Conservation (phyloP, 2,888 invertebrate species). For the Aelia acuminata region DNA sequence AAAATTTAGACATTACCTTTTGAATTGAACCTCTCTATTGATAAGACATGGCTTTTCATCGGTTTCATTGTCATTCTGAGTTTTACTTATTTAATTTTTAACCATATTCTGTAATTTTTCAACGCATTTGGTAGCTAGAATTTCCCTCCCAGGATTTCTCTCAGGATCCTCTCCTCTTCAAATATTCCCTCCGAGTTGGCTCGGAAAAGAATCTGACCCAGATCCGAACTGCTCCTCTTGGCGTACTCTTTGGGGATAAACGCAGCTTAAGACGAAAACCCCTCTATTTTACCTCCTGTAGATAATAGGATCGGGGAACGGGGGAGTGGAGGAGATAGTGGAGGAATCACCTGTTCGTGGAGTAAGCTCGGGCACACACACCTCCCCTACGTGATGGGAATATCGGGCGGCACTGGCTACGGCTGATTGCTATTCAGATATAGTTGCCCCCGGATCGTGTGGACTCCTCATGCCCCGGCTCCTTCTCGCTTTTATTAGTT, state of each 20-base stretch:
- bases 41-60: no score
- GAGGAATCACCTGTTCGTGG: slow-evolving; percentile 16
- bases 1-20: no score
- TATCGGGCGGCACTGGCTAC: not conserved
- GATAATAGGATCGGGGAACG: not conserved
- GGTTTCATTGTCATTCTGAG: no score
- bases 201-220: not conserved
- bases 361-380: slow-evolving; percentile 45
- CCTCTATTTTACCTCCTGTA: not conserved
- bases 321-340: not conserved
- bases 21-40: no score
- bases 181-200: not conserved
- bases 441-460: not conserved
- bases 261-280: slow-evolving; percentile 6
- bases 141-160: not conserved
- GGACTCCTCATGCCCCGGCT: not conserved
- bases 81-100: no score
- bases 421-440: slow-evolving; percentile 36
- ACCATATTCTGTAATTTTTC: not conserved
- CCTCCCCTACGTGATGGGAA: slow-evolving; percentile 45
- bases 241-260: not conserved
- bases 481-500: slow-evolving; percentile 43
- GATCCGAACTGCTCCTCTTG: not conserved
- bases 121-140: not conserved
- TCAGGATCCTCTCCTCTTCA: not conserved